phyloP scores from a whole-genome alignment of 2,888 invertebrate genomes.

The Ectemnius cavifrons region DNA sequence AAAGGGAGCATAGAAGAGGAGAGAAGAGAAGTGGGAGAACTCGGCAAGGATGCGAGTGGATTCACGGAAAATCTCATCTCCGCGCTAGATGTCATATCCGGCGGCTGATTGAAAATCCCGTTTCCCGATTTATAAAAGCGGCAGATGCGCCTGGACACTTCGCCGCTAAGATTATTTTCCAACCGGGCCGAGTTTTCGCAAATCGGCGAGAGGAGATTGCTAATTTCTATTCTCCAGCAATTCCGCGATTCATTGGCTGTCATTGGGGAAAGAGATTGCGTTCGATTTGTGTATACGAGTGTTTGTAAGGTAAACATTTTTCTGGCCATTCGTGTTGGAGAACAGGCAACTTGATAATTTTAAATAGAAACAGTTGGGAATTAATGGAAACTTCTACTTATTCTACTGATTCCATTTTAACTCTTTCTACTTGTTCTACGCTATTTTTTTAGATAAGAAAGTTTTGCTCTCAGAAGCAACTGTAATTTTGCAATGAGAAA shows the following conservation, averaged over 20 bases:
- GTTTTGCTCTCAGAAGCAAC: no score
- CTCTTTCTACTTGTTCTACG: no score
- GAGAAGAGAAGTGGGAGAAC: not conserved
- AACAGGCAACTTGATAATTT: no score
- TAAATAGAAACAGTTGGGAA: no score
- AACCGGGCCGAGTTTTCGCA: not conserved
- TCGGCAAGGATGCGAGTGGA: constrained; percentile 45
- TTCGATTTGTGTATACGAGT: not conserved
- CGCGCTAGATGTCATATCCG: constrained; percentile 70
- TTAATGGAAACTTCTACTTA: no score
- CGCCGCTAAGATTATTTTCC: constrained; percentile 34
- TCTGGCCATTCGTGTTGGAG: no score
- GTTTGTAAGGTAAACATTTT: no score
- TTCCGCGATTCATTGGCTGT: not conserved
- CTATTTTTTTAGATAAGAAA: no score
- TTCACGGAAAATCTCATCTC: constrained; percentile 68
- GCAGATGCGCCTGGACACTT: constrained; percentile 35
- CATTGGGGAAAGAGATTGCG: not conserved
- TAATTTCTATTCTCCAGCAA: constrained; percentile 9
- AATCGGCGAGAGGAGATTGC: constrained; percentile 27
- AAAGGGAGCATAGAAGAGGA: not conserved
- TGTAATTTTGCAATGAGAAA: no score
- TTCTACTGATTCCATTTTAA: no score
- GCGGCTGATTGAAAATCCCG: constrained; percentile 67
- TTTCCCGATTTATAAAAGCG: constrained; percentile 37